Conservation (phyloP, 2,113 vertebrate genomes). For the Mus musculus region GRCm39 chr1:77710501-77711000, state of each 20-base stretch:
- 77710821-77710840: constrained; percentile 42
- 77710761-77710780: neutral
- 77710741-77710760: neutral
- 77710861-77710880: neutral
- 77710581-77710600: neutral
- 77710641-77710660: neutral
- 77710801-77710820: neutral
- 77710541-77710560: neutral
- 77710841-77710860: neutral
- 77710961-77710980: neutral
- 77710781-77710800: neutral
- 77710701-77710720: neutral
- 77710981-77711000: neutral
- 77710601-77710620: neutral
- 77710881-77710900: neutral
- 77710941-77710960: neutral
- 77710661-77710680: neutral
- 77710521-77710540: neutral
- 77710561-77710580: neutral
- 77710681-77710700: neutral
- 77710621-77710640: neutral
- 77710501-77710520: neutral
- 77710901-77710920: neutral
- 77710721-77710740: neutral
- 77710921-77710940: neutral